phyloP scores from a whole-genome alignment of 1,140 invertebrate genomes.

The Camponotus floridanus region DNA sequence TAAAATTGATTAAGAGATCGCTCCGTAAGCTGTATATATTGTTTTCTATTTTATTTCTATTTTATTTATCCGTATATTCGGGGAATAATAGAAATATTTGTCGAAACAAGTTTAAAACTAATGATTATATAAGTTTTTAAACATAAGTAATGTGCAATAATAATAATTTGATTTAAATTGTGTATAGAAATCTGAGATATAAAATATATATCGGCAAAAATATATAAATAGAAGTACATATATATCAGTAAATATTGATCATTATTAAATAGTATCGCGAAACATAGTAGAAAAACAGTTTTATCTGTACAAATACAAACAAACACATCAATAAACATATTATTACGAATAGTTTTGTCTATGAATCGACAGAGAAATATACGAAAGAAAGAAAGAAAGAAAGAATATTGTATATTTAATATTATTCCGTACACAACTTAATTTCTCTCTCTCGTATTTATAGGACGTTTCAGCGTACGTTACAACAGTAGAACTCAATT shows the following conservation, averaged over 20 bases:
- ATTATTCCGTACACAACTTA: not conserved
- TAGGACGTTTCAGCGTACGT: not conserved
- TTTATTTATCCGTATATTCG: conserved; percentile 2
- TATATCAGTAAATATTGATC: not conserved
- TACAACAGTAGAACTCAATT: conserved; percentile 22
- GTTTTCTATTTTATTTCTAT: not conserved
- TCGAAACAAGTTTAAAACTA: not conserved
- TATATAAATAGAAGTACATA: not conserved
- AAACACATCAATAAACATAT: not conserved
- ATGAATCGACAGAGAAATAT: not conserved
- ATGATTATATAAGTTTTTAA: not conserved
- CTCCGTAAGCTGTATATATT: too few relatives aligned
- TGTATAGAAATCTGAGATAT: conserved; percentile 7
- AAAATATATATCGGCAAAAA: not conserved
- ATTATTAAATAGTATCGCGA: not conserved
- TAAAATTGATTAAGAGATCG: not conserved
- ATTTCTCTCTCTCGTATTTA: not conserved
- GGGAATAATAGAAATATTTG: not conserved
- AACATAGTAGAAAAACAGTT: not conserved
- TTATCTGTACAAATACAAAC: not conserved
- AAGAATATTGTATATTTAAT: not conserved
- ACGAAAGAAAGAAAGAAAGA: too few relatives aligned
- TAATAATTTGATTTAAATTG: not conserved
- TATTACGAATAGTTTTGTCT: not conserved
- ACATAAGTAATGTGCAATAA: not conserved